Percentiles rank a stretch among this genome's conserved stretches.
Evolutionary conservation across 2,797 vertebrate genomes (phyloP).

Genomic region (Rhinichthys osculus): DNA sequence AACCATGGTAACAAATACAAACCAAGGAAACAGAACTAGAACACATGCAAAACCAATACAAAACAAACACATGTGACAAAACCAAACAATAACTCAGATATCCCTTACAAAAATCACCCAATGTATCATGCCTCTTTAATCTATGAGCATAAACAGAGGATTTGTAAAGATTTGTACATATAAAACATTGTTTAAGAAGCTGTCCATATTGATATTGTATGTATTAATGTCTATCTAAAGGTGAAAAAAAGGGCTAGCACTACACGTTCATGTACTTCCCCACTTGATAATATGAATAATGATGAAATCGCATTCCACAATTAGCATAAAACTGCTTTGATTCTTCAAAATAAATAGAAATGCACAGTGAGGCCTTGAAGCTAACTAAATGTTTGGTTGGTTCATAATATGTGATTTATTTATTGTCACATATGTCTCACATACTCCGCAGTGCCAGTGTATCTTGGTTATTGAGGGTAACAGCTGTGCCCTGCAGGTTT

Average conservation of each 20-base stretch:
- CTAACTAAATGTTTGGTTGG: background rate
- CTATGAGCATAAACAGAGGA: background rate
- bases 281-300: background rate
- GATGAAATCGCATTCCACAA: background rate
- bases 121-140: background rate
- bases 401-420: constrained; percentile 34
- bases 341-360: constrained; percentile 26
- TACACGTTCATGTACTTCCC: background rate
- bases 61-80: background rate
- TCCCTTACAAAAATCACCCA: background rate
- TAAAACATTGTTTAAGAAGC: background rate
- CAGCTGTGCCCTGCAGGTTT: constrained; percentile 39
- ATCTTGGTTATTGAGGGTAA: constrained; percentile 40
- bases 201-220: background rate
- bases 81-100: background rate
- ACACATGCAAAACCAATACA: too few species aligned
- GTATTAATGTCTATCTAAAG: background rate
- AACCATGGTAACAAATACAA: too few species aligned
- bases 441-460: constrained; percentile 13
- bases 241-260: background rate
- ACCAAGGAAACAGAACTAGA: too few species aligned
- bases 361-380: background rate
- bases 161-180: background rate
- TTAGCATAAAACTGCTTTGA: background rate
- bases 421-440: constrained; percentile 19